phyloP scores from a whole-genome alignment of 1,140 invertebrate genomes.

The Tigriopus japonicus region DNA sequence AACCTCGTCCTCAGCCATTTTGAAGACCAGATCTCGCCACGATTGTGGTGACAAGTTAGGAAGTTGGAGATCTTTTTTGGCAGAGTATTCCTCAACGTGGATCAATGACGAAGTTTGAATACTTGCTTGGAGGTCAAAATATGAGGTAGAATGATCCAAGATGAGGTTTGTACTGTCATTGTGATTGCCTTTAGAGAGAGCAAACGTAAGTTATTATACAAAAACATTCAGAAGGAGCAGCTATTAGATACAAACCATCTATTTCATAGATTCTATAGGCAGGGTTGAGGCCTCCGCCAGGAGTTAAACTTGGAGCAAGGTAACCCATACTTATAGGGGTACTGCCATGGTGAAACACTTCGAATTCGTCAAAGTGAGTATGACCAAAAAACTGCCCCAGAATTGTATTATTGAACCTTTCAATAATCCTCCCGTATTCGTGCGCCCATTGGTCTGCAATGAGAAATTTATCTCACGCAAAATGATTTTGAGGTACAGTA shows the following conservation, averaged over 20 bases:
- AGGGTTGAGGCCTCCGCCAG: conserved; percentile 29
- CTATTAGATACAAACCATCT: conserved; percentile 27
- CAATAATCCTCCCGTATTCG: conserved; percentile 19
- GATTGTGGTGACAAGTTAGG: neutral
- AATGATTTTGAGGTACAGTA: neutral
- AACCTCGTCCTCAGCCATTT: neutral
- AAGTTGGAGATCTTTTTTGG: neutral
- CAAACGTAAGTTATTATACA: conserved; percentile 20
- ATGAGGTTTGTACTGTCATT: neutral
- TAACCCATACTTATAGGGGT: conserved; percentile 27
- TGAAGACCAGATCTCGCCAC: neutral
- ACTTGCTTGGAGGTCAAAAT: neutral
- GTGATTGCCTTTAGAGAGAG: neutral
- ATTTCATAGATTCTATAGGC: conserved; percentile 31
- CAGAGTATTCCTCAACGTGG: neutral
- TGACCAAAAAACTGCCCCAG: conserved; percentile 33
- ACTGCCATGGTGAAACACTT: conserved; percentile 28
- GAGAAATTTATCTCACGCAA: neutral
- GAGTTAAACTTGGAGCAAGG: conserved; percentile 28
- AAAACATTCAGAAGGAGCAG: no score
- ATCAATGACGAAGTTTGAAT: neutral
- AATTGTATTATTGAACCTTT: conserved; percentile 29
- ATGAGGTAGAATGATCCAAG: neutral
- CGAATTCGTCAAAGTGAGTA: conserved; percentile 27
- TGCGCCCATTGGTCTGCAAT: neutral